Evolutionary conservation across 1,140 invertebrate species (phyloP), one percentile per base, ranked within the genome.

Genomic region (Trichomalopsis sarcophagae): DNA sequence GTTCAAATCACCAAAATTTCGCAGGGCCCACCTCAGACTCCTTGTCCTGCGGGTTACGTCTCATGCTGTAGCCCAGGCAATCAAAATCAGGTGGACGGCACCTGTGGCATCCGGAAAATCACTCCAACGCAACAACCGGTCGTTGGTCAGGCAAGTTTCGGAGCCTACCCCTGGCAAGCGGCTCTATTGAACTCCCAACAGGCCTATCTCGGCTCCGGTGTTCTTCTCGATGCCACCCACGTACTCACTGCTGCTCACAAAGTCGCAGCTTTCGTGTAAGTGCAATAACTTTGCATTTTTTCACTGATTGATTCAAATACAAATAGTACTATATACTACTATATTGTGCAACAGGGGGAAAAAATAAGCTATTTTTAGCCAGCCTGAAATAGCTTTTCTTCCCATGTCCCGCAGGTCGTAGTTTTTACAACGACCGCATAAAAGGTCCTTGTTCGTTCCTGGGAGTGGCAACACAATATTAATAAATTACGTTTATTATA

Each of bases 161-260:
- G 94, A 77, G 93, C 94, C 89, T 95, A 93, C 88, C 94, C 94
- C 14, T 95, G 94, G 94, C 90, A 91, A 86, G 94, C 91, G 2
- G 94, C 94, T 1, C 87, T 96, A 40, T 87, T 95, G 1, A 93
- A 75, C 66, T 77, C 86, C 3, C 47, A 87, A 21, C 93, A 96
- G 87, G 93, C 92, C 77, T 96, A 96, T 87, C 86, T 96, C 62
- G 96, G 96, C 23, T 95, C 95, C 21, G 96, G 95, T 10, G 96
- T 95, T 9, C 91, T 97, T 4, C 94, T 96, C 68, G 94, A 94
- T 86, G 87, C 92, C 17, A 92, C 94, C 30, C 94, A 96, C 89
- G 94, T 97, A 9, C 88, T 96, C 2, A 96, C 96, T 3, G 96
- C 94, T 2, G 96, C 95, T 33, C 96, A 96, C 89, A 95, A 96